Base-by-base conservation (phyloP, 2,113 vertebrate genomes). In the Rhagologus leucostigma region DNA sequence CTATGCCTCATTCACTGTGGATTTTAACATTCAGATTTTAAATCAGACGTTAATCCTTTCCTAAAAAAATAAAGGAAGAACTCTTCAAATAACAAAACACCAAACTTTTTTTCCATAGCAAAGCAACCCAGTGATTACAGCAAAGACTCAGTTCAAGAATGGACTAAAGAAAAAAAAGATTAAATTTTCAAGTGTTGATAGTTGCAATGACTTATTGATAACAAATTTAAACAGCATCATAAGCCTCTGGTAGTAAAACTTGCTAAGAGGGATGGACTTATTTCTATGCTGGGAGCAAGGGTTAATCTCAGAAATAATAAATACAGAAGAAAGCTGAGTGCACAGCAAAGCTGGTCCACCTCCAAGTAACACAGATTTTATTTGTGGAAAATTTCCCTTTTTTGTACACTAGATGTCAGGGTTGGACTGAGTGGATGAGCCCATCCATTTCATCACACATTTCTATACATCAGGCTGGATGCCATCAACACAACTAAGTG, bases 371-470 rank as follows among this genome's bases (percentile, higher is more conserved):
- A 62, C 1, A n/a, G 27, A 49, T 46, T 63, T 75, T 5, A 30
- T 23, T 68, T 55, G 24, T 68, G 13, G 32, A 71, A 71, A 68
- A 82, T 14, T 63, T 69, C n/a, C 84, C 50, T 63, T 35, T 39
- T 7, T 60, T 67, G 41, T 84, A 84, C 95, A 57, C 87, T 94
- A 97, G 95, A 62, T 95, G 95, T 90, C 92, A 96, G 90, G 29
- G n/a, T 90, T 87, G 89, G 60, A 85, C 86, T 62, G 68, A 50
- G 55, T 73, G 47, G 53, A 75, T 52, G 15, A 90, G 35, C 35
- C 30, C 57, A 74, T 30, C 24, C 27, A 16, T 63, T 79, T 41
- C n/a, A 21, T 11, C 41, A 18, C 12, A 47, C 13, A 47, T n/a
- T 46, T 65, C 52, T 0, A 0, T 1, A 4, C 46, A 13, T n/a